Percentiles rank a stretch among this genome's conserved stretches.
These are phyloP conservation scores for Tapirus terrestris DNA, from an alignment of 2,113 vertebrate genomes.

Conservation along the genomic window DNA sequence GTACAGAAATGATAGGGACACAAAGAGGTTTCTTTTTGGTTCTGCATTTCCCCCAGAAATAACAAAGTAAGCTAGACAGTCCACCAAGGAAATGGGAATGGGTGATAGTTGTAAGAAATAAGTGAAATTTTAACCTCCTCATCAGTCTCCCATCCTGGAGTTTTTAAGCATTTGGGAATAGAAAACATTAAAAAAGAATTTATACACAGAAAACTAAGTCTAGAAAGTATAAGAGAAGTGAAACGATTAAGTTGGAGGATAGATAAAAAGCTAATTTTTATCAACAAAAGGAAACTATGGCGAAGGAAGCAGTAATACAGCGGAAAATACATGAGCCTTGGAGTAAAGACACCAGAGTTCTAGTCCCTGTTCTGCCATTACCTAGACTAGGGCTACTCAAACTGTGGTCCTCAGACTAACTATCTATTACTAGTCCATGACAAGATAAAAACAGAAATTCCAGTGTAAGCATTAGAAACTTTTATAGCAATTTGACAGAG, in stretches of 20 bases:
- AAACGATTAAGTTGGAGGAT: neutral
- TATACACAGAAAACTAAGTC: neutral
- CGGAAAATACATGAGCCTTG: neutral
- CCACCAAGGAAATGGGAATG: neutral
- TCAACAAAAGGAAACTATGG: neutral
- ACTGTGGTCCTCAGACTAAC: neutral
- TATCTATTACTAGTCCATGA: neutral
- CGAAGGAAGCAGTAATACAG: neutral
- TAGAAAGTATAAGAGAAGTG: neutral
- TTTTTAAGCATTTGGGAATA: neutral
- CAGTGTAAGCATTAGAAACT: neutral
- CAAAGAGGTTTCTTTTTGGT: neutral
- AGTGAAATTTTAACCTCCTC: neutral
- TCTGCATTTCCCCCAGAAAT: neutral
- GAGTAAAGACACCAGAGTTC: neutral
- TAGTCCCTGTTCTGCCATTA: neutral
- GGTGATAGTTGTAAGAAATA: neutral
- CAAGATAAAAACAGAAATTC: neutral
- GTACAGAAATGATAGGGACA: conserved; percentile 20
- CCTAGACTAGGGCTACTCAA: neutral
- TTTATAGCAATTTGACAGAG: neutral
- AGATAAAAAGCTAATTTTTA: neutral
- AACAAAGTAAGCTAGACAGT: neutral
- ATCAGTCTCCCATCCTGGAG: neutral
- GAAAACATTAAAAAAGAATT: neutral